Base-by-base conservation (phyloP, 2,113 vertebrate genomes). In the Bujurquina vittata region DNA sequence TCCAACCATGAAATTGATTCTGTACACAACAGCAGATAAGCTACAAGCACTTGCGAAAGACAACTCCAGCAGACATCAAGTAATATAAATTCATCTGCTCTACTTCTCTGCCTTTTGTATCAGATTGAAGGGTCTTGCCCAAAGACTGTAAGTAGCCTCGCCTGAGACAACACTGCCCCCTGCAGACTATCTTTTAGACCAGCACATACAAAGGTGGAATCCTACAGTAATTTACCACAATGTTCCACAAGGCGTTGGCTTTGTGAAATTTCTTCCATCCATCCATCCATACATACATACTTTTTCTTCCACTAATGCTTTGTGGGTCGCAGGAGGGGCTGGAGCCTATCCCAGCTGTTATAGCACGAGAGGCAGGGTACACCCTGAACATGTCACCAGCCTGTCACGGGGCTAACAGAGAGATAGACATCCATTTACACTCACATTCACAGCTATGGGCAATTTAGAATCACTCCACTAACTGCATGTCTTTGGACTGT, bases 111-210 rank as follows among this genome's bases (percentile, higher is more conserved):
- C 60, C 79, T 81, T 87, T 91, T 84, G 84, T 79, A 76, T 76
- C 73, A 69, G 69, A 90, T 31, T 75, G 65, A 77, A 79, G 18
- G 20, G 7, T 69, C 52, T 84, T 72, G 26, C n/a, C 49, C n/a
- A 74, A 43, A 79, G 33, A 40, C 40, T 60, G 52, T 7, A 31
- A 14, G 23, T 60, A 20, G 33, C n/a, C 31, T 87, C 54, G 46
- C 54, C 52, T 87, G 81, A 87, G 78, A 85, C 91, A 95, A 95
- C 89, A 95, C 89, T 95, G 95, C 95, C 95, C 94, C 89, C 95
- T 94, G 88, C 60, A 79, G 93, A 62, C 31, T 5, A 5, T 12
- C 10, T 9, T 4, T 11, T 49, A 17, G 43, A 78, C 80, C 8
- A 46, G 22, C 75, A 77, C 12, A 61, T 14, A 33, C 3, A 77